These are phyloP conservation scores for Tetraneura akinire DNA, from an alignment of 1,140 invertebrate genomes.

Conservation along the genomic window DNA sequence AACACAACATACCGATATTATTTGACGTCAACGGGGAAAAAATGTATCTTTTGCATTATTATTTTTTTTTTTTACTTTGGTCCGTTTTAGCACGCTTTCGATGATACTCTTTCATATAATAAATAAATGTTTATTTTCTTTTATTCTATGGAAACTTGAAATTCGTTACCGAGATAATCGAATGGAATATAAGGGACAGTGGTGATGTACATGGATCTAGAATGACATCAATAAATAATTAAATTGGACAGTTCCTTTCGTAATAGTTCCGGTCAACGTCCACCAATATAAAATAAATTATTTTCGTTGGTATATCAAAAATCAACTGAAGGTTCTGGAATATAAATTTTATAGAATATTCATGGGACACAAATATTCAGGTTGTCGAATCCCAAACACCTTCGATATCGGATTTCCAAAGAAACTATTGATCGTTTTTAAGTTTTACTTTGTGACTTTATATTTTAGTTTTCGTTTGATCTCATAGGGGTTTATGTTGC, in stretches of 20 bases:
- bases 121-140: background rate
- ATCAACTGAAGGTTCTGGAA: constrained; percentile 11
- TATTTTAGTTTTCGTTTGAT: constrained; percentile 29
- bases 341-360: constrained; percentile 27
- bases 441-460: background rate
- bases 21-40: too few species aligned
- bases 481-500: background rate
- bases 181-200: background rate
- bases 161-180: constrained; percentile 29
- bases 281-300: constrained; percentile 16
- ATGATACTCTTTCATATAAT: background rate
- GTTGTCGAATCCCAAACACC: background rate
- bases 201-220: background rate
- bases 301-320: constrained; percentile 8
- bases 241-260: background rate
- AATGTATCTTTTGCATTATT: too few species aligned
- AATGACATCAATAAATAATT: constrained; percentile 15
- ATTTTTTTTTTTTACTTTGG: too few species aligned
- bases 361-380: background rate
- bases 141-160: background rate
- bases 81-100: too few species aligned
- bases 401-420: constrained; percentile 31
- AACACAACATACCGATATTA: background rate
- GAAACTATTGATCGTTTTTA: constrained; percentile 22
- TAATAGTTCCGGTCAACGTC: background rate